Evolutionary conservation across 2,888 invertebrate genomes (phyloP), one percentile per base, ranked within the genome.

Genomic region (Hesperia comma): DNA sequence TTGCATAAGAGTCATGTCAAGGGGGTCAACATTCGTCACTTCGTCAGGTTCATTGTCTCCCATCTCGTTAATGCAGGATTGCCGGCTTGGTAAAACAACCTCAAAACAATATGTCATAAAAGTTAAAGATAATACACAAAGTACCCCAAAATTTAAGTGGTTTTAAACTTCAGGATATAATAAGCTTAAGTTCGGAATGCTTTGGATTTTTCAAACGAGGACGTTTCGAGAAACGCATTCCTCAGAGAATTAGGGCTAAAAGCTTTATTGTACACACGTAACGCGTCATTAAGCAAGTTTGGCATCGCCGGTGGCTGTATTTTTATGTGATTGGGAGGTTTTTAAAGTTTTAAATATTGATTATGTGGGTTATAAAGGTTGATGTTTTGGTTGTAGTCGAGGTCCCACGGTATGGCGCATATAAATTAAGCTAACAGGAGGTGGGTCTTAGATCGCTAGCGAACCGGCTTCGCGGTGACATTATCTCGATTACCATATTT

Each of bases 21-120:
- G 77, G 78, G 79, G 85, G 86, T 88, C 88, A 86, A 80, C 78
- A 79, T 77, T 74, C 79, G 75, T 73, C 82, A 87, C 79, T 77
- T 74, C 79, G 75, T 73, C 82, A 87, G 81, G 90, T 88, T 87
- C 87, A 89, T 83, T 84, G 88, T 86, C 83, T 87, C 75, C 87
- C 75, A 76, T 75, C 53, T 71, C 75, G 79, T 81, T 82, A 85
- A 86, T 78, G 82, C 79, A 79, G 83, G 81, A 78, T 80, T 79
- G 82, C 79, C 79, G 83, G 81, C 79, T 80, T 79, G 75, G 80
- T 76, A 80, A 77, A 78, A 82, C 77, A 79, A 79, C 78, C 82
- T 84, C 84, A 85, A 77, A 85, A 90, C 86, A 88, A 87, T 86
- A 80, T 79, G 74, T 77, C 79, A 78, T 82, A 83, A 84, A 83